Evolutionary conservation across 1,140 invertebrate genomes (phyloP), one percentile per base, ranked within the genome.

Genomic region (Galendromus occidentalis): DNA sequence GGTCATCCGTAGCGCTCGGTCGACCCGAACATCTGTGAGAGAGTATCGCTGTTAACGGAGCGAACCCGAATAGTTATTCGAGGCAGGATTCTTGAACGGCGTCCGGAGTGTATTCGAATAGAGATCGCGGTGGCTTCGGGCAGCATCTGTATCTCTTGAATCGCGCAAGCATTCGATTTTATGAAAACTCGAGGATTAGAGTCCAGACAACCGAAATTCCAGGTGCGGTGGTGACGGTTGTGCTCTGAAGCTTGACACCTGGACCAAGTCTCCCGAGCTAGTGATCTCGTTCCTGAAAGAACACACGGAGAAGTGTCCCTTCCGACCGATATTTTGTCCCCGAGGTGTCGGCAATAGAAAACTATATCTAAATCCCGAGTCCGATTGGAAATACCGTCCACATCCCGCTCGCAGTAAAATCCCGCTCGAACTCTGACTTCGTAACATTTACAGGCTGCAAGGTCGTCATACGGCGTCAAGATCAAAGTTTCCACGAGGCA

Each of bases 181-280:
- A 9, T 9, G 9, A 9, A 39, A 6, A 39, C 9, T 39, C 33
- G 9, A 39, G 33, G 33, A 9, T 9, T 39, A 4, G 9, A 39
- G 33, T 39, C 33, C 4, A 4, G 9, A 39, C 33, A 39, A 39
- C 9, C 9, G 4, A 39, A 4, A 39, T 39, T 33, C 14, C 22
- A 59, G 51, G 22, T 59, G 51, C 33, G 51, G 51, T 29, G 51
- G 51, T 18, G 51, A 59, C 22, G 51, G 51, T 22, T 59, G 51
- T 22, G 25, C 25, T 17, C 22, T 59, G 51, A 25, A 59, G 9
- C 33, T 59, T 14, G 51, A 59, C 22, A 25, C 51, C 51, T 59
- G 51, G 51, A 59, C 51, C 14, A 59, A 59, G 33, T 25, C 25
- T 2, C 33, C 51, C 9, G 22, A 59, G 20, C 22, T 59, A 4